Evolutionary conservation across 2,113 vertebrate species (phyloP).

Genomic region (Chaetops frenatus): DNA sequence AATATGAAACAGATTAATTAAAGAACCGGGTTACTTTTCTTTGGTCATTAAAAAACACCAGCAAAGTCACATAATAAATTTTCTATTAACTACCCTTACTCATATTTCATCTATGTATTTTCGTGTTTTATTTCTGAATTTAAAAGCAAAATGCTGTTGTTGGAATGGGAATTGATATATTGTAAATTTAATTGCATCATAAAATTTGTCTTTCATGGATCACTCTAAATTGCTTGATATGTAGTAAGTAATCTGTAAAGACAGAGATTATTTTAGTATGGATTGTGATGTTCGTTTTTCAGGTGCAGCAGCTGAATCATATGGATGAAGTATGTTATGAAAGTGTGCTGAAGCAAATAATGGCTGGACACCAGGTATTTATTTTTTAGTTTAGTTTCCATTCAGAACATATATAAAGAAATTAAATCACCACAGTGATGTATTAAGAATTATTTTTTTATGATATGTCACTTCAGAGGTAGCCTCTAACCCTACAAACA

Average conservation of each 20-base stretch:
- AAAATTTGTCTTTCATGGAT: neutral
- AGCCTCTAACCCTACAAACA: neutral
- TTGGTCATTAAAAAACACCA: neutral
- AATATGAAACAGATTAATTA: neutral
- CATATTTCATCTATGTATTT: neutral
- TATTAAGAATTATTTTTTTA: neutral
- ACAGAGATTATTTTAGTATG: neutral
- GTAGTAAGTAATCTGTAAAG: neutral
- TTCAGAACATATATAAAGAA: neutral
- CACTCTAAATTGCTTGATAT: neutral
- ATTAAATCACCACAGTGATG: neutral
- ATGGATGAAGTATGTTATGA: slow-evolving; percentile 97
- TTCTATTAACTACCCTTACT: neutral
- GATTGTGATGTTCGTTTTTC: neutral
- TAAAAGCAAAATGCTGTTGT: neutral
- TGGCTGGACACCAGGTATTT: slow-evolving; percentile 90
- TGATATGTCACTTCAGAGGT: neutral
- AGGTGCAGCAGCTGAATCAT: slow-evolving; percentile 94
- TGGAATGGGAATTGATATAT: neutral
- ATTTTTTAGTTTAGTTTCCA: neutral
- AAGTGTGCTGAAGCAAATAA: slow-evolving; percentile 91
- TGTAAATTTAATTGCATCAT: neutral
- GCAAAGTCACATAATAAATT: neutral
- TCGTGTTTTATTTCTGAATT: neutral
- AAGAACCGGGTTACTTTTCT: neutral